Evolutionary conservation across 2,888 invertebrate species (phyloP), one percentile per base, ranked within the genome.

Genomic region (Parnassius apollo): DNA sequence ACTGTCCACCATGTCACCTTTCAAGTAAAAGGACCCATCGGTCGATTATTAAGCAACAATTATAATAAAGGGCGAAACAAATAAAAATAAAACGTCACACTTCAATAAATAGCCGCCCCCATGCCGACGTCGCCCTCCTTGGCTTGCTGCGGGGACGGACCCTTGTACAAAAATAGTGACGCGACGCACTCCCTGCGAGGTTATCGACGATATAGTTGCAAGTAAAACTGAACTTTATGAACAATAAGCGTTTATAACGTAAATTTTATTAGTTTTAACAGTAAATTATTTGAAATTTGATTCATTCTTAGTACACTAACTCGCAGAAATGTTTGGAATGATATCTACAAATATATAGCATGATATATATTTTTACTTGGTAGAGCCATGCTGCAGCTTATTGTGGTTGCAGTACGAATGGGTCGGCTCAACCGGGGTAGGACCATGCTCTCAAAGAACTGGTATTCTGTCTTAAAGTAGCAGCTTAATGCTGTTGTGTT

Each of bases 31-130:
- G 54, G 46, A 48, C 54, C 61, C 48, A 51, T 61, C 66, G 69
- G 68, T 63, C 75, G 78, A 82, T 85, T 84, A 87, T 87, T 87
- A 87, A 82, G 73, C 76, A 77, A 76, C 85, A 85, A 88, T 88
- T 86, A 88, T 82, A 82, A 80, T 75, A 79, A 76, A 74, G 79
- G 77, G 75, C 72, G 76, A 80, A 81, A 81, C 82, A 83, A 84
- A 86, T 86, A 88, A 87, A 88, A 88, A 86, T 86, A 87, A 84
- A 85, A 76, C 81, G 81, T 77, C 77, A 80, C 76, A 77, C 76
- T 75, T 80, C 82, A 83, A 88, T 87, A 86, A 87, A 86, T 84
- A 85, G 82, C 71, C 71, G 68, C 74, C 75, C 75, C 71, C 75
- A 80, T 51, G 52, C 48, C 56, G 48, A 42, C 9, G 18, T 49